Conservation (phyloP, 2,888 invertebrate genomes). For the Thera obeliscata region DNA sequence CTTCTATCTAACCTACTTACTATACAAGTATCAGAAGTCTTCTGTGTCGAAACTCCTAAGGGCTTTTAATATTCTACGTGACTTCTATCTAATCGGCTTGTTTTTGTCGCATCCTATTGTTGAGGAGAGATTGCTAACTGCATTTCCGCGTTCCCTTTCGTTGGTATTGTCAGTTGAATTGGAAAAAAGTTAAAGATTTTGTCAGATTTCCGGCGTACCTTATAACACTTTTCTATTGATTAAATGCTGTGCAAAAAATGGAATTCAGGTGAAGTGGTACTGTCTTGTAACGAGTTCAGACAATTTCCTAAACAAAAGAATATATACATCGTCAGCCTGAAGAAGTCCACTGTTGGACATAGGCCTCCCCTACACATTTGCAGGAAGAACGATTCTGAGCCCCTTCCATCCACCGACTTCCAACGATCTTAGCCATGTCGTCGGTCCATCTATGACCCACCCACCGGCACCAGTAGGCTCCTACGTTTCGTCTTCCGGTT, state of each 20-base stretch:
- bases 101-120: constrained; percentile 67
- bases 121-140: constrained; percentile 70
- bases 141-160: constrained; percentile 63
- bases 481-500: too few species aligned
- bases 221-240: neutral
- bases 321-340: too few species aligned
- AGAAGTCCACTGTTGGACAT: too few species aligned
- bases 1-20: neutral
- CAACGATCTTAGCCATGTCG: too few species aligned
- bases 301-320: too few species aligned
- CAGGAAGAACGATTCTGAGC: too few species aligned
- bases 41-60: constrained; percentile 43
- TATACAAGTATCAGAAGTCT: constrained; percentile 4
- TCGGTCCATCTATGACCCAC: too few species aligned
- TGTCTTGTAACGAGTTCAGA: too few species aligned
- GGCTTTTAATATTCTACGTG: constrained; percentile 80
- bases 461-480: too few species aligned
- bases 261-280: too few species aligned
- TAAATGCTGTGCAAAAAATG: neutral
- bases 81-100: constrained; percentile 60
- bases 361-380: too few species aligned
- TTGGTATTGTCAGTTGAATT: constrained; percentile 40
- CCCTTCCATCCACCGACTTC: too few species aligned
- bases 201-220: constrained; percentile 4
- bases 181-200: constrained; percentile 30